Percentiles rank a stretch among this genome's conserved stretches.
Evolutionary conservation across 2,888 invertebrate species (phyloP).

Genomic region (Tinea pellionella): DNA sequence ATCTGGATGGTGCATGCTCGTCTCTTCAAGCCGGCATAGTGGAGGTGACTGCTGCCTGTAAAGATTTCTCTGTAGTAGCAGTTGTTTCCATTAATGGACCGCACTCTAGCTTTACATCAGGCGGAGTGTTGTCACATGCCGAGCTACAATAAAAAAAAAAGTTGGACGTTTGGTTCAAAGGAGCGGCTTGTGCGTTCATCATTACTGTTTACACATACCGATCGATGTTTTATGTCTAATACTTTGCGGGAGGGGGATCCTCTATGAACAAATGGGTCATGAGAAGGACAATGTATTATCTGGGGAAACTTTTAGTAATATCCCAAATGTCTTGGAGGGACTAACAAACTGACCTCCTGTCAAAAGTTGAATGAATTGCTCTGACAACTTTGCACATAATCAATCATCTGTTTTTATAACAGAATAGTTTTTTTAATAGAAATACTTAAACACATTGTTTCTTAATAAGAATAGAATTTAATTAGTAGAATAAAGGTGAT

Average conservation of each 20-base stretch:
- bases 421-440: neutral
- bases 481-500: constrained; percentile 1
- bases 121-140: too few species aligned
- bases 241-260: neutral
- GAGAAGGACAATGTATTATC: neutral
- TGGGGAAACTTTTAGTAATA: neutral
- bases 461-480: neutral
- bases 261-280: neutral
- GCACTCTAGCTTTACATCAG: too few species aligned
- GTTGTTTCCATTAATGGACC: too few species aligned
- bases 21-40: too few species aligned
- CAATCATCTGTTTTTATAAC: neutral
- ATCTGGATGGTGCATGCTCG: too few species aligned
- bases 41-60: too few species aligned
- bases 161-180: neutral
- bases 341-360: constrained; percentile 2
- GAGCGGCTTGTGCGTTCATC: neutral
- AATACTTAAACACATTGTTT: neutral
- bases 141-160: too few species aligned
- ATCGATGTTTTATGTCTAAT: neutral
- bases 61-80: too few species aligned
- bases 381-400: neutral
- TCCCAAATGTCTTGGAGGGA: neutral
- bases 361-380: neutral
- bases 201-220: constrained; percentile 1